Base-by-base conservation (phyloP, 2,113 vertebrate species). In the Cranoglanis bouderius region DNA sequence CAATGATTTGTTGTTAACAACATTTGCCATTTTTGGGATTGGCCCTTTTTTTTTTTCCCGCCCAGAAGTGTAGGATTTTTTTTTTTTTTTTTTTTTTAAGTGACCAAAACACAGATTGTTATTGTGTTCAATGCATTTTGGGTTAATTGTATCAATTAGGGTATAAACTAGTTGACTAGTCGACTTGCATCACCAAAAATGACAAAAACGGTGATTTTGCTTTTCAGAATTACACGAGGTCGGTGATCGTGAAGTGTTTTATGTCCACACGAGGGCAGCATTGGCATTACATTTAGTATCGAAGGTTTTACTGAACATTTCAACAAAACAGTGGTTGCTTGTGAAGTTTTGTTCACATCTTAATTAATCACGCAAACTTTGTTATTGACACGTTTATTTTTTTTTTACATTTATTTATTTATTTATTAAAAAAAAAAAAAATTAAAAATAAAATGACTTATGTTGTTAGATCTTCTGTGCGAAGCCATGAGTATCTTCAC, bases 101-200 rank as follows among this genome's bases (percentile, higher is more conserved):
- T 29, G 26, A 29, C 12, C 74, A 19, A 72, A 72, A 75, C 9
- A 46, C 84, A 59, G 0, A 59, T 9, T 72, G 21, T 38, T 53
- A 40, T 75, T 40, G 70, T 32, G 24, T 49, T 46, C 2, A 72
- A 19, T 57, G 35, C 0, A 9, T 6, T 16, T 12, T 72, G 2
- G 4, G 12, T 46, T 53, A 67, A 87, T 90, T 90, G 85, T 59
- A 90, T 87, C 82, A 90, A 80, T 87, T 90, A 77, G 7, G 10
- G 6, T 82, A 29, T 35, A 13, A 40, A 4, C 6, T 70, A 74
- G 3, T 46, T 12, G 9, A 77, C 19, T 43, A 43, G 38, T 75
- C 19, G 19, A 40, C 38, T 74, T 24, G 5, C 65, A 67, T 35
- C n/a, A 67, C 5, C 7, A 35, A 35, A 32, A 63, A 29, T 8